A percentile compares a stretch with the other conserved stretches of the same genome.
Conservation (phyloP, 2,797 vertebrate species). For the Siniperca undulata region DNA sequence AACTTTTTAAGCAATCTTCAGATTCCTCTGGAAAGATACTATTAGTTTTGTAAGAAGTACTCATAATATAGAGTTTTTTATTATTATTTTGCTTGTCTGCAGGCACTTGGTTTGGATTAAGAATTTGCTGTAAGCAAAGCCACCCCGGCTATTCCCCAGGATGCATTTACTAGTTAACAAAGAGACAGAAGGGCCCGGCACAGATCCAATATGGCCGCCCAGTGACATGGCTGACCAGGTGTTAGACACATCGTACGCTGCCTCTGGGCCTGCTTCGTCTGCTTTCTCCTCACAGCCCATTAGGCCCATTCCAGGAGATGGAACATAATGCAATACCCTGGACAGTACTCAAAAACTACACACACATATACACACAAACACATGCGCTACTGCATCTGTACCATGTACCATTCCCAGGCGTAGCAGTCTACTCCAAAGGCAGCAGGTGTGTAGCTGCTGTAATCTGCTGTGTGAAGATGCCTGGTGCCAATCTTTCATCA, state of each 20-base stretch:
- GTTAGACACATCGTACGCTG: slow-evolving; percentile 72
- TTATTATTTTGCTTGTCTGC: not conserved
- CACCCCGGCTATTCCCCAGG: not conserved
- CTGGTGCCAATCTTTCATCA: slow-evolving; percentile 74
- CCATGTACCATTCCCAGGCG: slow-evolving; percentile 34
- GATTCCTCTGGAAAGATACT: not conserved
- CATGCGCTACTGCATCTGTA: slow-evolving; percentile 56
- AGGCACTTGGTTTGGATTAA: slow-evolving; percentile 29
- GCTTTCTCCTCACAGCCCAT: slow-evolving; percentile 77
- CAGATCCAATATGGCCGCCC: slow-evolving; percentile 64
- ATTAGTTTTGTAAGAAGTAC: not conserved
- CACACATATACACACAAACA: slow-evolving; percentile 43
- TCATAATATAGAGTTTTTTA: not conserved
- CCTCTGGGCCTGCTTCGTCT: slow-evolving; percentile 74
- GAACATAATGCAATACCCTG: slow-evolving; percentile 66
- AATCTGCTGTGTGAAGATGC: slow-evolving; percentile 53
- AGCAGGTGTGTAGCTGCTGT: slow-evolving; percentile 74
- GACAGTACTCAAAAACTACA: slow-evolving; percentile 54
- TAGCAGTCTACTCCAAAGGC: slow-evolving; percentile 58
- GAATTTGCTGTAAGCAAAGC: slow-evolving; percentile 39
- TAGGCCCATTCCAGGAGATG: slow-evolving; percentile 72
- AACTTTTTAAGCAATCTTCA: not conserved
- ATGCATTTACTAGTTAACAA: slow-evolving; percentile 59
- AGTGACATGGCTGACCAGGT: slow-evolving; percentile 78
- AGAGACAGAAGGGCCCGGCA: slow-evolving; percentile 62